These are phyloP conservation scores for Theonella swinhoei DNA, from an alignment of 37 sponge, comb jelly and placozoan genomes.

Conservation along the genomic window DNA sequence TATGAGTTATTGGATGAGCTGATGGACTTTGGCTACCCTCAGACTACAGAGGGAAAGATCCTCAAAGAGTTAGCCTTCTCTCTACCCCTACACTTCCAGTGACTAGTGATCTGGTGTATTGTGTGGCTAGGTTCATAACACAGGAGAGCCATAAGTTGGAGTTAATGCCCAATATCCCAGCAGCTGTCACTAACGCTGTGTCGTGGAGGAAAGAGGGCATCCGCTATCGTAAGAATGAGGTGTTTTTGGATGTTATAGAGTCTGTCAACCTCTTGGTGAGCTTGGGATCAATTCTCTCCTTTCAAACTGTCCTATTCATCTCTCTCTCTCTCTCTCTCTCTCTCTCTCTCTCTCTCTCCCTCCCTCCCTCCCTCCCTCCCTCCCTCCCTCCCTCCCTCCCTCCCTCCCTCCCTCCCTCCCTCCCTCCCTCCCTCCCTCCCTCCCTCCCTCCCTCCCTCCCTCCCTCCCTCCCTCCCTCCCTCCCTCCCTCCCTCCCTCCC, in stretches of 20 bases:
- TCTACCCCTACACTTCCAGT: not conserved
- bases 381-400: not conserved
- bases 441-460: not conserved
- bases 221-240: constrained; percentile 95
- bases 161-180: constrained; percentile 85
- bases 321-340: constrained; percentile 5
- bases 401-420: not conserved
- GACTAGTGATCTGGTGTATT: not conserved
- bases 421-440: not conserved
- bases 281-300: not conserved
- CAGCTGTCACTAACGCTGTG: constrained; percentile 99
- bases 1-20: constrained; percentile 97
- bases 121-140: constrained; percentile 86
- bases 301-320: not conserved
- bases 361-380: constrained; percentile 10
- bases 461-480: no score
- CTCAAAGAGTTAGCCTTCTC: constrained; percentile 82
- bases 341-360: constrained; percentile 8
- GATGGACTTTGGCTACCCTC: constrained; percentile 99
- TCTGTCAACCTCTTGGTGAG: constrained; percentile 94
- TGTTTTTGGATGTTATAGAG: constrained; percentile 97
- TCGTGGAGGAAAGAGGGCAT: constrained; percentile 96
- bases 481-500: not conserved
- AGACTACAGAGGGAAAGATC: constrained; percentile 96
- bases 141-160: constrained; percentile 95